These are phyloP conservation scores for Meleagris gallopavo DNA, from an alignment of 2,113 vertebrate genomes.

Conservation along the genomic window DNA sequence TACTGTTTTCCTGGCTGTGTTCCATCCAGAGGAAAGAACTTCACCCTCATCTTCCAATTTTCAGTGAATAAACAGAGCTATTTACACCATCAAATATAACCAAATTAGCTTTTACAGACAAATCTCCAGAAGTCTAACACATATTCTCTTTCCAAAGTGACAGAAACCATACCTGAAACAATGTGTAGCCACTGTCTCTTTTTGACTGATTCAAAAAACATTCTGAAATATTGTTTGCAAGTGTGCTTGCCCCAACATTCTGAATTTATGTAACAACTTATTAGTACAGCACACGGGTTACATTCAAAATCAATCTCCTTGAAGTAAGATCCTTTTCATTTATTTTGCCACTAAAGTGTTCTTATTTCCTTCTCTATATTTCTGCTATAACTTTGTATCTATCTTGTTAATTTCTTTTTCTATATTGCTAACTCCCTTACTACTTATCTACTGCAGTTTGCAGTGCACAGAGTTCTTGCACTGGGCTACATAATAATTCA, in stretches of 20 bases:
- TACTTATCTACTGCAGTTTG: neutral
- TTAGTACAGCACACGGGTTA: neutral
- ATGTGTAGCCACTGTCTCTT: neutral
- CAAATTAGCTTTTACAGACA: neutral
- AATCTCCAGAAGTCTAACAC: neutral
- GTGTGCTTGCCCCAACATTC: neutral
- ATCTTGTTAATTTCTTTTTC: neutral
- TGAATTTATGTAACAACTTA: neutral
- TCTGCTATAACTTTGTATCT: neutral
- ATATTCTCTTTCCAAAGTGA: neutral
- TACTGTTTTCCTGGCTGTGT: neutral
- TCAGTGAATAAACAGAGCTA: neutral
- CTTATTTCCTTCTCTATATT: neutral
- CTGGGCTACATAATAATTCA: neutral
- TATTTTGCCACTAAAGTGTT: neutral
- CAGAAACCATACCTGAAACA: neutral
- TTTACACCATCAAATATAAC: neutral
- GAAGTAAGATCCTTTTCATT: neutral
- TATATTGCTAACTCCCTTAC: neutral
- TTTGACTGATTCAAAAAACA: neutral
- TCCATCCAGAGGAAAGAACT: neutral
- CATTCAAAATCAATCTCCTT: neutral
- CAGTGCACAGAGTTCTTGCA: neutral
- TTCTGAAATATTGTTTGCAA: neutral
- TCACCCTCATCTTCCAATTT: neutral